phyloP scores from a whole-genome alignment of 2,888 invertebrate species.

The Odontothrips loti region DNA sequence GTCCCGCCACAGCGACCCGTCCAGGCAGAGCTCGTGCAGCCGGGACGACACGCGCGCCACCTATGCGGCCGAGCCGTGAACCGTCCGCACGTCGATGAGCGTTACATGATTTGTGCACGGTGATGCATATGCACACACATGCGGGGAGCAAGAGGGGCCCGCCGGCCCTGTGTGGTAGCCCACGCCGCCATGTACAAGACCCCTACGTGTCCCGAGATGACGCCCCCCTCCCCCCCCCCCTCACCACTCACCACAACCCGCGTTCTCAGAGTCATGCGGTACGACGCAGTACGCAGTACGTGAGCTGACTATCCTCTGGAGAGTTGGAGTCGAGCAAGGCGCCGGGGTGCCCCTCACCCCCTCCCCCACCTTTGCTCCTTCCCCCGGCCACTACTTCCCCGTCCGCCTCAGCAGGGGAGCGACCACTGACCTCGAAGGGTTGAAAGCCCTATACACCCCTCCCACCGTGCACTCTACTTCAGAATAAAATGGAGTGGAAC shows the following conservation, averaged over 20 bases:
- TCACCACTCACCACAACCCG: background rate
- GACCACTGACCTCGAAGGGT: constrained; percentile 13
- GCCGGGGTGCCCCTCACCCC: background rate
- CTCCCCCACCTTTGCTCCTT: background rate
- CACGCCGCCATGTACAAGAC: background rate
- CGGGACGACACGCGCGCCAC: constrained; percentile 12
- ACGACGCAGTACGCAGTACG: background rate
- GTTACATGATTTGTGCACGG: too few relatives aligned
- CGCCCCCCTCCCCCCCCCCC: background rate
- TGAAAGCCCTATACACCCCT: background rate
- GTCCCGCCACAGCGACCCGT: constrained; percentile 14
- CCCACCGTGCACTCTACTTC: background rate
- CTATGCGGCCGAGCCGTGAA: too few relatives aligned
- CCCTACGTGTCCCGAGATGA: background rate
- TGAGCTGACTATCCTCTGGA: background rate
- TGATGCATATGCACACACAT: too few relatives aligned
- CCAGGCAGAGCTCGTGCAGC: background rate
- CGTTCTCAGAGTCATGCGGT: background rate
- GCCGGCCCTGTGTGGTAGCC: background rate
- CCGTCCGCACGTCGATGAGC: background rate
- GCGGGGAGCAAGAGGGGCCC: background rate
- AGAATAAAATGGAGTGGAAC: too few relatives aligned
- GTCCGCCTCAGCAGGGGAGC: background rate
- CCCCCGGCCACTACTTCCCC: background rate
- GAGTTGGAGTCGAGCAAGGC: background rate